Base-by-base conservation (phyloP, 2,888 invertebrate species). In the Drosophila macrospina region DNA sequence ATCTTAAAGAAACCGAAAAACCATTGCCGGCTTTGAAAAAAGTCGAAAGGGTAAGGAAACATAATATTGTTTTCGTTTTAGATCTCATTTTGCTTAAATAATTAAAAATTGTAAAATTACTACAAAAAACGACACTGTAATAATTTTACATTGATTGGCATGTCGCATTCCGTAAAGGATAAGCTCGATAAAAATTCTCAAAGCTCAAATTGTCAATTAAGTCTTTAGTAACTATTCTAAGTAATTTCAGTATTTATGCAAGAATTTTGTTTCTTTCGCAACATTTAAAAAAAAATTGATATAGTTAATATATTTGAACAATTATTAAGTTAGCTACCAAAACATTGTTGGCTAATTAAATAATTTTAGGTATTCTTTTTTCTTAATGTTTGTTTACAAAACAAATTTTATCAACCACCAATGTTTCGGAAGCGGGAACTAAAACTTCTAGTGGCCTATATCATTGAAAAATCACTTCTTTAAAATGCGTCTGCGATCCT, bases 1-100 rank as follows among this genome's bases (percentile, higher is more conserved):
- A 98, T 86, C 94, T 99, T 67, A 98, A 98, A 93, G 97, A 98
- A 93, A 95, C 95, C 16, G 98, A 98, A 90, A 96, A 97, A 92
- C 97, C 97, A 73, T 93, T 95, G 86, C 97, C 97, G 78, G 94
- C 96, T 45, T 94, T 98, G 86, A 97, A 98, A 93, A 97, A 98
- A 94, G 97, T 97, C 69, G 98, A 98, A 94, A 97, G 95, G 97
- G 98, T 98, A 95, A 93, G 86, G 77, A 51, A 93, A 62, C 63
- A 54, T 54, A 20, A 24, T 13, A 60, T 34, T 42, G 6, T 34
- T 24, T 41, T n/a, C 24, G 24, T 8, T 16, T 24, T 24, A 11
- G 28, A 26, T 28, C 13, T 10, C 26, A 37, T 30, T 15, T 16
- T 28, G 34, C 41, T 60, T 36, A 28, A 30, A 39, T 48, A 39